phyloP scores from a whole-genome alignment of 2,113 vertebrate genomes.

The Toxotes chatareus region DNA sequence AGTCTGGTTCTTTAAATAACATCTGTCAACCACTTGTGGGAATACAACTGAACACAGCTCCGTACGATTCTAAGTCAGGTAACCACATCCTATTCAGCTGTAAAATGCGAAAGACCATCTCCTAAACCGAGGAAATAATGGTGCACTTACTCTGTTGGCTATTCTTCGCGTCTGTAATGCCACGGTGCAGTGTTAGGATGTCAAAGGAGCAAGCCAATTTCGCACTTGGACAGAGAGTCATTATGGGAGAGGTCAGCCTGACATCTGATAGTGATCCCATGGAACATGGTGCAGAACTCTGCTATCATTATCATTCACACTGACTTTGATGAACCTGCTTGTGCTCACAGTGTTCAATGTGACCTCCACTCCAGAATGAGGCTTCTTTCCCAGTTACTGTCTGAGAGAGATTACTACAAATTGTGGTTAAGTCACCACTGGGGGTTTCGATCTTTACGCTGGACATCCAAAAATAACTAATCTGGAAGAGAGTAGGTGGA shows the following conservation, averaged over 20 bases:
- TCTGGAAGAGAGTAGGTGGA: neutral
- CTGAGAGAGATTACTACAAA: constrained; percentile 26
- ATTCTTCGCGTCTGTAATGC: constrained; percentile 34
- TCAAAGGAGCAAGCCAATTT: constrained; percentile 64
- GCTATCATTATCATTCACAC: constrained; percentile 34
- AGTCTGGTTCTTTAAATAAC: constrained; percentile 23
- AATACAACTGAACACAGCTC: neutral
- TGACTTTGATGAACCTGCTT: constrained; percentile 30
- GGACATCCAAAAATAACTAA: neutral
- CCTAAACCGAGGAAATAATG: constrained; percentile 38
- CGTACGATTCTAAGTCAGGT: constrained; percentile 21
- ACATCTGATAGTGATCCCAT: constrained; percentile 48
- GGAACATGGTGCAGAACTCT: constrained; percentile 13
- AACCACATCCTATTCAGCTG: constrained; percentile 29
- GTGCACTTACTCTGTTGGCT: constrained; percentile 10
- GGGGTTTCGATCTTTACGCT: neutral
- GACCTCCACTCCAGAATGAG: constrained; percentile 47
- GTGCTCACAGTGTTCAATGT: constrained; percentile 8
- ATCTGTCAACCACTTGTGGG: constrained; percentile 37
- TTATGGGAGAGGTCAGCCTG: constrained; percentile 56
- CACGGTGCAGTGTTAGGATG: constrained; percentile 34
- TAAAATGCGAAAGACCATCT: constrained; percentile 36
- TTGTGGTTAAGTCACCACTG: neutral
- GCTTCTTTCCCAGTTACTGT: neutral
- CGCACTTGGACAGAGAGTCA: constrained; percentile 59